These are phyloP conservation scores for Gari tellinella DNA, from an alignment of 2,888 invertebrate species.

Conservation along the genomic window DNA sequence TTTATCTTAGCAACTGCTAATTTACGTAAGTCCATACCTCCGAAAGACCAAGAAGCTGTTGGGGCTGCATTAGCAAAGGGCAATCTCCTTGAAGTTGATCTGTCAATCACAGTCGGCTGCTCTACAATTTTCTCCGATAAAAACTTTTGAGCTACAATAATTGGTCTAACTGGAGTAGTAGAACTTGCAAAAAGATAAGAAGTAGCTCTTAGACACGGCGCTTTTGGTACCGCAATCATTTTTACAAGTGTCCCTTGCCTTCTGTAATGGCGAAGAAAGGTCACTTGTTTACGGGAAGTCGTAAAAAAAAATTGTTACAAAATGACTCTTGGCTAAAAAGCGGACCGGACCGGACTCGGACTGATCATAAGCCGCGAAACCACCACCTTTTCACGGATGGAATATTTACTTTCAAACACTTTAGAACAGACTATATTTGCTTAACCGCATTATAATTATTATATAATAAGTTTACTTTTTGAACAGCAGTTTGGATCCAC, in stretches of 20 bases:
- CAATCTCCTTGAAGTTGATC: conserved; percentile 11
- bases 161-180: conserved; percentile 36
- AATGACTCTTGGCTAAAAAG: too few species aligned
- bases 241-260: conserved; percentile 19
- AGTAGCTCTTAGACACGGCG: conserved; percentile 64
- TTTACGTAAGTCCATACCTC: conserved; percentile 12
- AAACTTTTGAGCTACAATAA: conserved; percentile 41
- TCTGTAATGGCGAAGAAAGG: conserved; percentile 44
- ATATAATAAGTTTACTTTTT: too few species aligned
- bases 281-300: conserved; percentile 24
- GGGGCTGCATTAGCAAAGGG: conserved; percentile 28
- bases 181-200: conserved; percentile 68
- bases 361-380: too few species aligned
- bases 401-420: too few species aligned
- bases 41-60: conserved; percentile 15
- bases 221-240: conserved; percentile 69
- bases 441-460: too few species aligned
- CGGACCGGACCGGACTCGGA: too few species aligned
- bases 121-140: conserved; percentile 32
- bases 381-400: too few species aligned
- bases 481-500: too few species aligned
- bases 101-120: not conserved
- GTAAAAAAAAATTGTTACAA: conserved; percentile 21
- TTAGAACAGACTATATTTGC: too few species aligned
- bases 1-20: too few species aligned